Percentiles rank a stretch among this genome's conserved stretches.
phyloP scores from a whole-genome alignment of 1,140 invertebrate genomes.

The Zelostemma sp. region DNA sequence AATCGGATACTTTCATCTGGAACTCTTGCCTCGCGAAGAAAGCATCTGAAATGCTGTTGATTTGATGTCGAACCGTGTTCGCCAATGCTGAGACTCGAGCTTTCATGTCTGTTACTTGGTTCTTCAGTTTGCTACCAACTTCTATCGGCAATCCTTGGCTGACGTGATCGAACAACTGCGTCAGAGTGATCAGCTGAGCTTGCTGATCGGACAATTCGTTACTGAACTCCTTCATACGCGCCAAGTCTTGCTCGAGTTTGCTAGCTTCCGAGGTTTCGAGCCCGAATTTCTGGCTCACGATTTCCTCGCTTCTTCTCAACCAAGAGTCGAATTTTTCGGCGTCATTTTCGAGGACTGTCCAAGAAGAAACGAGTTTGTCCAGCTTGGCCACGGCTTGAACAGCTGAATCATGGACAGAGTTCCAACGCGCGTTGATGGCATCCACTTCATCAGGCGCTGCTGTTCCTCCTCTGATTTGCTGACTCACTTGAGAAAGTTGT shows the following conservation, averaged over 20 bases:
- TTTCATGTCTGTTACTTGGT: slow-evolving; percentile 81
- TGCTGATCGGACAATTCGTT: slow-evolving; percentile 87
- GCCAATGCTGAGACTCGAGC: slow-evolving; percentile 77
- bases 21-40: slow-evolving; percentile 87
- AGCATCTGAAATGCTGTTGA: slow-evolving; percentile 84
- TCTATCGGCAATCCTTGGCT: slow-evolving; percentile 82
- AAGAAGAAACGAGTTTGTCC: slow-evolving; percentile 83
- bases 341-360: slow-evolving; percentile 84
- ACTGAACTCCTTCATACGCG: slow-evolving; percentile 81
- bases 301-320: slow-evolving; percentile 78
- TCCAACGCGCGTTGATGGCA: slow-evolving; percentile 83
- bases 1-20: slow-evolving; percentile 82
- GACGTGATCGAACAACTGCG: slow-evolving; percentile 83
- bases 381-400: slow-evolving; percentile 81
- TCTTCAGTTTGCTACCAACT: slow-evolving; percentile 79
- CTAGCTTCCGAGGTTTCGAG: slow-evolving; percentile 77
- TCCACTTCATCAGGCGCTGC: slow-evolving; percentile 85
- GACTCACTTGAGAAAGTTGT: slow-evolving; percentile 78
- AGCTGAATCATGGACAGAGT: slow-evolving; percentile 80
- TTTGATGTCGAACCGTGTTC: slow-evolving; percentile 79
- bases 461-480: slow-evolving; percentile 79
- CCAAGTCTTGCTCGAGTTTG: slow-evolving; percentile 80
- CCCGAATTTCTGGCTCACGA: slow-evolving; percentile 70
- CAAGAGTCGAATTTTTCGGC: slow-evolving; percentile 79
- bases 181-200: slow-evolving; percentile 82